A percentile compares a stretch with the other conserved stretches of the same genome.
These are phyloP conservation scores for Haemorhous mexicanus DNA, from an alignment of 2,113 vertebrate species.

Conservation along the genomic window DNA sequence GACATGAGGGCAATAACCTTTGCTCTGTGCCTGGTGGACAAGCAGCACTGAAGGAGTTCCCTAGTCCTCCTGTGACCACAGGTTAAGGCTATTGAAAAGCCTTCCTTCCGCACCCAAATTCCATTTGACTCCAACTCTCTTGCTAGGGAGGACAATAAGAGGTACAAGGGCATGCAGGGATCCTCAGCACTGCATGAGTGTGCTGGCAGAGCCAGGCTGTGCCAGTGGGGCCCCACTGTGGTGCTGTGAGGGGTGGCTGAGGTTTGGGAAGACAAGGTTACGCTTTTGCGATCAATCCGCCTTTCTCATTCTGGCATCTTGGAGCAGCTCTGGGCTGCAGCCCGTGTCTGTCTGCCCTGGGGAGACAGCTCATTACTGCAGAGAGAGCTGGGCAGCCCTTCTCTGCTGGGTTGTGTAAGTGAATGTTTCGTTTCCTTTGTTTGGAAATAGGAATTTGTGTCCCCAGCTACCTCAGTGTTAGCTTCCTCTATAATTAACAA, in stretches of 20 bases:
- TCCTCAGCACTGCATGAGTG: not conserved
- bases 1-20: not conserved
- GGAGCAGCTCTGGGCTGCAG: fast-evolving
- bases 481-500: slow-evolving; percentile 45
- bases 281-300: fast-evolving
- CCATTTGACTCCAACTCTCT: not conserved
- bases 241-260: not conserved
- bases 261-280: not conserved
- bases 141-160: not conserved
- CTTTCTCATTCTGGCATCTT: not conserved
- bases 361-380: not conserved
- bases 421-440: slow-evolving; percentile 5
- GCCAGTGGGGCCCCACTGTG: fast-evolving
- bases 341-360: not conserved
- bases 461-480: not conserved
- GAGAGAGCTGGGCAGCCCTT: not conserved
- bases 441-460: slow-evolving; percentile 23
- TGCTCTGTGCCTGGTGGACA: fast-evolving
- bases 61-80: not conserved
- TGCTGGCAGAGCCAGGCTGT: not conserved
- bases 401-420: not conserved
- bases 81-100: not conserved
- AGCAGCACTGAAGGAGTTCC: not conserved
- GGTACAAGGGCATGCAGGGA: not conserved
- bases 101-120: not conserved